phyloP scores from a whole-genome alignment of 2,888 invertebrate species.

The Drosophila prostipennis region DNA sequence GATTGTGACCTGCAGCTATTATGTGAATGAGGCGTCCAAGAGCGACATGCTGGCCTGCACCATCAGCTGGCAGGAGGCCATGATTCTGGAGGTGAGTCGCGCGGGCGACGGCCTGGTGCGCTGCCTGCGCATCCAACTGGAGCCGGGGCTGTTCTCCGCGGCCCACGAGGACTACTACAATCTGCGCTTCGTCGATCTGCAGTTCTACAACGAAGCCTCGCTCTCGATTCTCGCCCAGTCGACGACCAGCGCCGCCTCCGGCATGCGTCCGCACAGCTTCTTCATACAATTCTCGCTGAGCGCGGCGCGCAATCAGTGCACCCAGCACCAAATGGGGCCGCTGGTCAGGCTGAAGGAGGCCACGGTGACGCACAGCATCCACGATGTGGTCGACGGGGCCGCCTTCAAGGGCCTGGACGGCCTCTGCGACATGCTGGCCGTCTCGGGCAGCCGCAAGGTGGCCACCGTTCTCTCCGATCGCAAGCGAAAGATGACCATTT shows the following conservation, averaged over 20 bases:
- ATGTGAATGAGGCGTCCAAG: conserved; percentile 70
- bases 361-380: conserved; percentile 85
- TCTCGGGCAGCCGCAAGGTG: conserved; percentile 91
- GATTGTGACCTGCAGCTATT: conserved; percentile 74
- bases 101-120: conserved; percentile 83
- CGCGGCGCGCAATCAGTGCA: conserved; percentile 83
- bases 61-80: conserved; percentile 76
- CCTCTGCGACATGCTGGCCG: conserved; percentile 89
- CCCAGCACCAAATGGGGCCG: conserved; percentile 74
- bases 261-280: conserved; percentile 84
- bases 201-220: conserved; percentile 89
- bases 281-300: conserved; percentile 84
- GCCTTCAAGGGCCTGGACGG: conserved; percentile 88
- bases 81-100: conserved; percentile 80
- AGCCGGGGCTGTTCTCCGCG: conserved; percentile 81
- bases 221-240: conserved; percentile 90
- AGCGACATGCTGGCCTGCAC: conserved; percentile 79
- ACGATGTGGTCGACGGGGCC: conserved; percentile 85
- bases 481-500: conserved; percentile 91
- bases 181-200: conserved; percentile 87
- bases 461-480: conserved; percentile 93
- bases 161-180: conserved; percentile 77
- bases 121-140: conserved; percentile 86
- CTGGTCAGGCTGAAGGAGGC: conserved; percentile 73
- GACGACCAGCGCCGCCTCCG: conserved; percentile 84